These are phyloP conservation scores for Drosophila multiciliata DNA, from an alignment of 2,888 invertebrate genomes.

Conservation along the genomic window DNA sequence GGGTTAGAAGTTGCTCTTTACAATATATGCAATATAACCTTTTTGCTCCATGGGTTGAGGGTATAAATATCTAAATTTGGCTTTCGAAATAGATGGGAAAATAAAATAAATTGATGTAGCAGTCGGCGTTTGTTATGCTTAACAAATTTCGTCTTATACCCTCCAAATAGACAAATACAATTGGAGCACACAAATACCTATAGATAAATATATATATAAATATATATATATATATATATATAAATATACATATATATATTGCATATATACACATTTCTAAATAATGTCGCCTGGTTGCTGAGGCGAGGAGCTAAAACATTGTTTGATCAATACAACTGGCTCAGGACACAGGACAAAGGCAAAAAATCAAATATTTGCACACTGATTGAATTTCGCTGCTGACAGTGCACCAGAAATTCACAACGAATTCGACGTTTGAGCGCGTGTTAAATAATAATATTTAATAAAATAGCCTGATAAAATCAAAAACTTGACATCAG, in stretches of 20 bases:
- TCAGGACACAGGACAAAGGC: conserved; percentile 20
- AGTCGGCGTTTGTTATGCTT: conserved; percentile 46
- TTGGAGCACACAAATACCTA: conserved; percentile 9
- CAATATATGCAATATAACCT: background rate
- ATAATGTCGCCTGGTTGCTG: conserved; percentile 55
- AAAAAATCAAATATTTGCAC: conserved; percentile 60
- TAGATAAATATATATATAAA: conserved; percentile 4
- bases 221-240: conserved; percentile 4
- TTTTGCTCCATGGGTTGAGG: background rate
- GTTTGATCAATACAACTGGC: conserved; percentile 79
- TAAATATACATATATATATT: conserved; percentile 1
- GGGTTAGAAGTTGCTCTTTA: background rate
- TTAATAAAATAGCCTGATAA: conserved; percentile 9
- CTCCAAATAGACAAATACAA: conserved; percentile 30
- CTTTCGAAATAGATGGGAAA: conserved; percentile 66
- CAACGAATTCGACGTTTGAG: conserved; percentile 56
- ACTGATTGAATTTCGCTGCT: conserved; percentile 52
- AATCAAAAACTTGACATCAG: conserved; percentile 1
- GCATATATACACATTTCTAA: conserved; percentile 34
- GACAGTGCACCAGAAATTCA: conserved; percentile 60
- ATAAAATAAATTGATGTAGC: conserved; percentile 67
- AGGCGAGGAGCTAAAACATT: conserved; percentile 50
- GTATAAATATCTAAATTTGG: conserved; percentile 12
- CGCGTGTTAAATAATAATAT: conserved; percentile 22
- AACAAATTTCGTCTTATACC: conserved; percentile 50